phyloP scores from a whole-genome alignment of 2,797 vertebrate genomes.

The Kryptolebias ocellatus region DNA sequence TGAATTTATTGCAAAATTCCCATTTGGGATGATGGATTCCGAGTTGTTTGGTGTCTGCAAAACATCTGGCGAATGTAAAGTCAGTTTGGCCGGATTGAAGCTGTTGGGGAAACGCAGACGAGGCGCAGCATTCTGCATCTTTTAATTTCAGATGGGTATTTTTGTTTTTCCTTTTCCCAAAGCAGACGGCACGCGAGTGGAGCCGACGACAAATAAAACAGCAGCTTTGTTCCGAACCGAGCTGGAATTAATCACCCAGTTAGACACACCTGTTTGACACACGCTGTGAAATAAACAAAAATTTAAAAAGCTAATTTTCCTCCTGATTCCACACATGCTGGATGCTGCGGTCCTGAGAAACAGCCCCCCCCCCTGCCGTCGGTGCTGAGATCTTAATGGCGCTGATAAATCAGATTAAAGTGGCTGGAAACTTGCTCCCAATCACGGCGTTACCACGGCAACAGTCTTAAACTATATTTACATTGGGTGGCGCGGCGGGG shows the following conservation, averaged over 20 bases:
- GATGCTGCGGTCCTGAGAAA: background rate
- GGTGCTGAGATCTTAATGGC: background rate
- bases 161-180: background rate
- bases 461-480: constrained; percentile 9
- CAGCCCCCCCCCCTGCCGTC: background rate
- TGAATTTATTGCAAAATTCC: background rate
- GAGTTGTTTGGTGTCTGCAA: background rate
- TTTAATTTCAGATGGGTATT: background rate
- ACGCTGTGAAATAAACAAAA: background rate
- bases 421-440: background rate
- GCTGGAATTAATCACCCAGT: background rate
- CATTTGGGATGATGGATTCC: background rate
- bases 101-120: background rate
- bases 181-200: background rate
- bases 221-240: background rate
- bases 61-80: background rate
- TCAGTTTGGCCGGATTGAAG: background rate
- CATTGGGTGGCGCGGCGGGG: background rate
- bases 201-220: background rate
- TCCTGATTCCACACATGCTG: background rate
- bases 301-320: no score
- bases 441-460: constrained; percentile 24
- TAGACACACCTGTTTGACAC: background rate
- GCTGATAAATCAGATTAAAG: background rate
- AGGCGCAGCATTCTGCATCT: background rate